Evolutionary conservation across 2,113 vertebrate genomes (phyloP).

Genomic region (Pluvialis apricaria): DNA sequence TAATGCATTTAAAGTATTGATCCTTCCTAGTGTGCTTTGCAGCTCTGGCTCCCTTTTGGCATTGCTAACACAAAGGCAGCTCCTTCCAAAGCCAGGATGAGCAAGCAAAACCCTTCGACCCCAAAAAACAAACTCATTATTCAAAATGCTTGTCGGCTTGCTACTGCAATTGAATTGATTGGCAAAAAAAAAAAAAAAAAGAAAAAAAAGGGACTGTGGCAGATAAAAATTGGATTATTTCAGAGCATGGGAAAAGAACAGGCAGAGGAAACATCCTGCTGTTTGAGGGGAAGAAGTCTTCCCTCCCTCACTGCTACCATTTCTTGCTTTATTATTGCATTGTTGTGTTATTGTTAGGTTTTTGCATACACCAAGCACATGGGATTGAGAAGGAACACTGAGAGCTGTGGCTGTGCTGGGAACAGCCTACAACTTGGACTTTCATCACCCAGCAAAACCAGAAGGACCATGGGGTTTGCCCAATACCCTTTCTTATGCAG

Average conservation of each 20-base stretch:
- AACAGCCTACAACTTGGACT: neutral
- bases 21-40: conserved; percentile 31
- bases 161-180: conserved; percentile 32
- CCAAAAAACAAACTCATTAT: conserved; percentile 57
- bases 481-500: neutral
- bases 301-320: neutral
- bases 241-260: neutral
- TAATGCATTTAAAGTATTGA: conserved; percentile 66
- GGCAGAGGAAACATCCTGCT: neutral
- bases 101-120: conserved; percentile 51
- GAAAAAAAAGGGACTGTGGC: neutral
- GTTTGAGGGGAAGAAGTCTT: neutral
- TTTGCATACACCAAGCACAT: neutral
- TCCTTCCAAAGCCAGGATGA: conserved; percentile 45
- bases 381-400: neutral
- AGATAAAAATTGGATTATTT: conserved; percentile 26
- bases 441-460: neutral
- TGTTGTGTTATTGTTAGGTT: neutral
- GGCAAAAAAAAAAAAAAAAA: neutral
- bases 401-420: neutral
- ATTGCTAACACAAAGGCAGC: neutral
- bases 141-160: conserved; percentile 26
- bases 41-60: conserved; percentile 39
- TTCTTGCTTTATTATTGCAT: neutral
- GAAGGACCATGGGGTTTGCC: neutral